A percentile compares a stretch with the other conserved stretches of the same genome.
phyloP scores from a whole-genome alignment of 1,140 invertebrate genomes.

The Drosophila orosa region DNA sequence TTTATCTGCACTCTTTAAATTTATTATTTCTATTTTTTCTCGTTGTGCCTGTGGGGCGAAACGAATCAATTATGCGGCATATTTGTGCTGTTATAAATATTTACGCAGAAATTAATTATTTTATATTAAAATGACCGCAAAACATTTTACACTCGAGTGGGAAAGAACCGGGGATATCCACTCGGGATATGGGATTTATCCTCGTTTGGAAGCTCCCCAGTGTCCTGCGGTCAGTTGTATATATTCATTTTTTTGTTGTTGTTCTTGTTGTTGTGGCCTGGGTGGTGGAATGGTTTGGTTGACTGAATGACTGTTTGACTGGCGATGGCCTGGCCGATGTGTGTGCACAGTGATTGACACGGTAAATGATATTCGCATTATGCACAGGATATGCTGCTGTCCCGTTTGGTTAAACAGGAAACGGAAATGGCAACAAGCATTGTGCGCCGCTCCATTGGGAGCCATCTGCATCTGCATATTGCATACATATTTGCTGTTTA shows the following conservation, averaged over 20 bases:
- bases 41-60: slow-evolving; percentile 31
- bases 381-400: slow-evolving; percentile 72
- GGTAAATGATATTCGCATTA: slow-evolving; percentile 81
- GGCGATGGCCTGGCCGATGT: slow-evolving; percentile 49
- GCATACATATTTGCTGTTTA: slow-evolving; percentile 64
- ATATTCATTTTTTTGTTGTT: slow-evolving; percentile 30
- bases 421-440: slow-evolving; percentile 81
- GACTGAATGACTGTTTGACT: slow-evolving; percentile 48
- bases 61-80: slow-evolving; percentile 78
- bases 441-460: slow-evolving; percentile 54
- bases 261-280: not conserved
- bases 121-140: slow-evolving; percentile 83
- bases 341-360: slow-evolving; percentile 69
- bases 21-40: slow-evolving; percentile 15
- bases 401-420: slow-evolving; percentile 70
- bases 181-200: slow-evolving; percentile 23
- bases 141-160: slow-evolving; percentile 75
- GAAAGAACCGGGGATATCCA: slow-evolving; percentile 42
- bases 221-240: slow-evolving; percentile 25
- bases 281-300: slow-evolving; percentile 12
- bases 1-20: not conserved
- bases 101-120: slow-evolving; percentile 82
- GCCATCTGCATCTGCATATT: slow-evolving; percentile 53
- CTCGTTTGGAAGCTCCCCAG: slow-evolving; percentile 7
- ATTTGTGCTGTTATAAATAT: slow-evolving; percentile 81